phyloP scores from a whole-genome alignment of 2,888 invertebrate genomes.

The Encarsia formosa region DNA sequence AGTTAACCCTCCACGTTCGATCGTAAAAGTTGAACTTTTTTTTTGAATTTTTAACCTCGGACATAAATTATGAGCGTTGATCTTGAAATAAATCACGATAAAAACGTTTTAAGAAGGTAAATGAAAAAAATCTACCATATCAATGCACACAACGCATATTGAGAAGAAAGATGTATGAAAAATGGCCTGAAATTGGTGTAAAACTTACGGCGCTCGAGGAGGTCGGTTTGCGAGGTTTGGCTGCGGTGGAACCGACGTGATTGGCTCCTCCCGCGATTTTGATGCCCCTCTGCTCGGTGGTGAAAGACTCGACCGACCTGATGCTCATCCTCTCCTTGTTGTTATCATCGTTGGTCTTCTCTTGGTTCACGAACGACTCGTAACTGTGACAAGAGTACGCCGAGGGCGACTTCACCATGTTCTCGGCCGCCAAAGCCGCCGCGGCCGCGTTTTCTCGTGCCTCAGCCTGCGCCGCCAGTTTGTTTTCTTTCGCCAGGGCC shows the following conservation, averaged over 20 bases:
- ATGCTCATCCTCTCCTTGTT: constrained; percentile 91
- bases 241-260: constrained; percentile 48
- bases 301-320: constrained; percentile 75
- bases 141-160: too few species aligned
- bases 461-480: constrained; percentile 60
- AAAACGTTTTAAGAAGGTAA: too few species aligned
- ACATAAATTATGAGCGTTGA: too few species aligned
- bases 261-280: constrained; percentile 48
- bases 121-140: too few species aligned
- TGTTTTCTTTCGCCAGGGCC: constrained; percentile 66
- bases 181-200: too few species aligned
- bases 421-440: constrained; percentile 54
- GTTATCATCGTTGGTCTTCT: constrained; percentile 83
- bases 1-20: too few species aligned
- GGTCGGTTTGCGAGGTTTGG: constrained; percentile 85
- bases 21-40: too few species aligned
- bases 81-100: too few species aligned
- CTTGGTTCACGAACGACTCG: constrained; percentile 86
- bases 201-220: constrained; percentile 77
- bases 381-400: constrained; percentile 89
- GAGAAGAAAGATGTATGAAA: too few species aligned
- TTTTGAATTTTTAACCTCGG: too few species aligned
- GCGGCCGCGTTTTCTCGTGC: constrained; percentile 60
- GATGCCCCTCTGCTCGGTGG: constrained; percentile 73
- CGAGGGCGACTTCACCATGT: constrained; percentile 84